Evolutionary conservation across 2,113 vertebrate species (phyloP), one percentile per base, ranked within the genome.

Genomic region (Columbina picui): DNA sequence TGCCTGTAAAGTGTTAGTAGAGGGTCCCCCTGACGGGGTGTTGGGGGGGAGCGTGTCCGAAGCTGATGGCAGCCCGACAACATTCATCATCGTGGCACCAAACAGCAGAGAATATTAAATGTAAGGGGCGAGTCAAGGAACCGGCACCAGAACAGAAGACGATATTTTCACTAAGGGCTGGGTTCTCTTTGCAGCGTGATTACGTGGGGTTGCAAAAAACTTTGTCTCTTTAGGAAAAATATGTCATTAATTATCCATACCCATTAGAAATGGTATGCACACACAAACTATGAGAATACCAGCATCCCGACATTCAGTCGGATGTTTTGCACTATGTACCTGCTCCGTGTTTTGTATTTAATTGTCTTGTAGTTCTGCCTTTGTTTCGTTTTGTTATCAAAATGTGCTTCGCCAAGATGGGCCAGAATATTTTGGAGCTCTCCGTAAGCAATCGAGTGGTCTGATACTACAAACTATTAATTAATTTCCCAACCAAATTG

Each of bases 211-310:
- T 11, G 30, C 41, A 12, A 57, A 19, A 16, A 70, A 30, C 73
- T 78, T 43, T 49, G 74, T 18, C 43, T 38, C 4, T 2, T 32
- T 12, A 14, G 91, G 56, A 10, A 39, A 86, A 75, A 3, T 2
- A 14, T 0, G 1, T 32, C 7, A 10, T 74, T 38, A 21, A 23
- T 87, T 43, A 29, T 17, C 61, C 47, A 3, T 53, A 6, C 32
- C 21, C 39, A 0, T 18, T 19, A 16, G 47, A 55, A 82, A 71
- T 2, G 17, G 30, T 22, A 2, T 2, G 34, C 2, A 0, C 0
- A 1, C 6, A 5, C 26, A 6, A 29, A 59, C 41, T 8, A 7
- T 2, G 25, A 27, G 52, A n/a, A 2, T 43, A 41, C 43, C 79
- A 68, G 71, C 25, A 6, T 59, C 91, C 50, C 43, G 14, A 12